phyloP scores from a whole-genome alignment of 1,140 invertebrate genomes.

The Drosophila nikananu region DNA sequence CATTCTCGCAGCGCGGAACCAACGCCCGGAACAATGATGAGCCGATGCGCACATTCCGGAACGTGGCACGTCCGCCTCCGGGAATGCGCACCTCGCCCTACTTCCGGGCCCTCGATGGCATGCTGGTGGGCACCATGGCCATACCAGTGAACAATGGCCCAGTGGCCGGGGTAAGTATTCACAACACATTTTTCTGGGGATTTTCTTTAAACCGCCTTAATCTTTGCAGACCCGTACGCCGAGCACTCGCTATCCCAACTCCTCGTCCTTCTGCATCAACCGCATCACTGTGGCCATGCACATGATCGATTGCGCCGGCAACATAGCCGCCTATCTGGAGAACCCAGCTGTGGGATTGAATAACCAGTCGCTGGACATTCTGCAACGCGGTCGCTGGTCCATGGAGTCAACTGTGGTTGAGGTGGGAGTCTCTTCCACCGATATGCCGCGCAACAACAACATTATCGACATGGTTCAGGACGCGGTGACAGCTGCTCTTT shows the following conservation, averaged over 20 bases:
- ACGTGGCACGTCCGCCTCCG: conserved; percentile 65
- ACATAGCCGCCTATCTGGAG: conserved; percentile 83
- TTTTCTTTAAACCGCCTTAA: not conserved
- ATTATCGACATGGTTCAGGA: conserved; percentile 84
- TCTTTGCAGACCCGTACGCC: conserved; percentile 50
- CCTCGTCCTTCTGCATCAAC: conserved; percentile 84
- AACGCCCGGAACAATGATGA: conserved; percentile 83
- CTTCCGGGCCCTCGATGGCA: conserved; percentile 80
- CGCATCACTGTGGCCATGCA: conserved; percentile 84
- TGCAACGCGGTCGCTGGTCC: conserved; percentile 82
- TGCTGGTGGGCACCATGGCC: conserved; percentile 88
- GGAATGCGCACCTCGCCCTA: conserved; percentile 80
- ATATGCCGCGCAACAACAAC: conserved; percentile 83
- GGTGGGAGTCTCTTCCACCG: conserved; percentile 82
- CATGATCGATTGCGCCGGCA: conserved; percentile 84
- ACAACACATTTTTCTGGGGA: not conserved
- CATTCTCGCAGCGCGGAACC: conserved; percentile 85
- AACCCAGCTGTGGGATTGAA: conserved; percentile 81
- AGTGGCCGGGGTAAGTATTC: conserved; percentile 51
- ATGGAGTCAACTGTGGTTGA: conserved; percentile 85
- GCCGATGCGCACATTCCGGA: conserved; percentile 72
- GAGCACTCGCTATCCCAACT: conserved; percentile 69
- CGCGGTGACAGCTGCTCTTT: conserved; percentile 79
- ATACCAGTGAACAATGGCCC: conserved; percentile 77
- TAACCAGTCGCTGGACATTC: conserved; percentile 79